Evolutionary conservation across 2,113 vertebrate genomes (phyloP).

Genomic region (Anser brachyrhynchus): DNA sequence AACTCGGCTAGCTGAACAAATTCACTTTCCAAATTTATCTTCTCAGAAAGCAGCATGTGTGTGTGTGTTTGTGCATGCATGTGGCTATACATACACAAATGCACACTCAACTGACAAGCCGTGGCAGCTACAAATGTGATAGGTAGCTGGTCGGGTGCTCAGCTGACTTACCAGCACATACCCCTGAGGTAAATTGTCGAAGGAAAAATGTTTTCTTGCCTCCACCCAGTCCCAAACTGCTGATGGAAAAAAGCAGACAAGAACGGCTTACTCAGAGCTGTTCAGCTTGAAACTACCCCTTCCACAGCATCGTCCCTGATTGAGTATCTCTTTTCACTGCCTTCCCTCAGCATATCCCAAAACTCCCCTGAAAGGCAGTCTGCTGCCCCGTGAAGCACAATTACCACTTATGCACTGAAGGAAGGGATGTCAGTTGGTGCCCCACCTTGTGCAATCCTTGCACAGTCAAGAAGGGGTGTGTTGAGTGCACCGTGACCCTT

Average conservation of each 20-base stretch:
- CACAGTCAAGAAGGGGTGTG: background rate
- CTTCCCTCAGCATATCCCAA: background rate
- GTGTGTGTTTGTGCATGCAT: background rate
- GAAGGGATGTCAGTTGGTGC: background rate
- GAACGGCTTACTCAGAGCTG: background rate
- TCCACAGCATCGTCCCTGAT: background rate
- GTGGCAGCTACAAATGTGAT: background rate
- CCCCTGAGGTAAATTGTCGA: background rate
- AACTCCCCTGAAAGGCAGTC: background rate
- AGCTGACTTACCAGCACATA: background rate
- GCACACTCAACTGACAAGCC: background rate
- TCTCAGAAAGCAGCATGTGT: background rate
- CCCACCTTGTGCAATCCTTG: background rate
- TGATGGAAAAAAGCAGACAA: background rate
- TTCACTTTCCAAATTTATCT: background rate
- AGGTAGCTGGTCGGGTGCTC: background rate
- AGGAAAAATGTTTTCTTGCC: background rate
- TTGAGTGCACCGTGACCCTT: background rate
- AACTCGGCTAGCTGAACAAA: background rate
- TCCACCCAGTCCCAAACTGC: rapidly evolving
- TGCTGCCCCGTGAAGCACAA: background rate
- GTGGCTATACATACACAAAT: background rate
- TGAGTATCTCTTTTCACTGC: background rate
- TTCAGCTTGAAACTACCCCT: background rate
- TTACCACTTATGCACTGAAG: background rate